A percentile compares a stretch with the other conserved stretches of the same genome.
Evolutionary conservation across 2,797 vertebrate genomes (phyloP).

Genomic region (Echeneis naucrates): DNA sequence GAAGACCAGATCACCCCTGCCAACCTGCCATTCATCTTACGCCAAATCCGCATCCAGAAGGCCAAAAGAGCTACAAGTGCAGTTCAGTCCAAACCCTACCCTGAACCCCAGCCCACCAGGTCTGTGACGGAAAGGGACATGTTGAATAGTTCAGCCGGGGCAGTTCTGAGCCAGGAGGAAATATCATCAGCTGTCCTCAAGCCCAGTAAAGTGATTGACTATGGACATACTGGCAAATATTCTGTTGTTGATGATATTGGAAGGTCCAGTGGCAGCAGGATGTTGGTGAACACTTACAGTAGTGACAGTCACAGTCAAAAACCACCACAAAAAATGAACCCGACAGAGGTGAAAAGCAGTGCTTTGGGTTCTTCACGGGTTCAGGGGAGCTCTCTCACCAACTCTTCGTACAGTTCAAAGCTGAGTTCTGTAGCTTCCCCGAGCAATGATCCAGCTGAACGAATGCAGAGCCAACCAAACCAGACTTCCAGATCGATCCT

Average conservation of each 20-base stretch:
- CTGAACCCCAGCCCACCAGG: slow-evolving; percentile 23
- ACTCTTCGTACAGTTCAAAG: slow-evolving; percentile 18
- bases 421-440: slow-evolving; percentile 21
- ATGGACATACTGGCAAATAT: slow-evolving; percentile 93
- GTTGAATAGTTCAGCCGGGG: slow-evolving; percentile 24
- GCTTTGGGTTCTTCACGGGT: slow-evolving; percentile 23
- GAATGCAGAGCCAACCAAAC: background rate
- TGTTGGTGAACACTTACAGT: slow-evolving; percentile 1
- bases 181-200: slow-evolving; percentile 68
- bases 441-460: background rate
- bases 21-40: slow-evolving; percentile 93
- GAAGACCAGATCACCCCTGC: slow-evolving; percentile 94
- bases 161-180: background rate
- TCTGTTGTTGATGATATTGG: slow-evolving; percentile 68
- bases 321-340: slow-evolving; percentile 6
- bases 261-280: slow-evolving; percentile 5
- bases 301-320: slow-evolving; percentile 11
- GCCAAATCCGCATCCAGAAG: slow-evolving; percentile 92
- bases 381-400: slow-evolving; percentile 10
- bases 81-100: slow-evolving; percentile 22
- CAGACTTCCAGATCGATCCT: background rate
- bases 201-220: slow-evolving; percentile 93
- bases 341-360: slow-evolving; percentile 24
- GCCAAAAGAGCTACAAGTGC: slow-evolving; percentile 71
- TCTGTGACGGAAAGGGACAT: slow-evolving; percentile 29